Evolutionary conservation across 2,113 vertebrate genomes (phyloP), one percentile per base, ranked within the genome.

Genomic region (Hemicordylus capensis): DNA sequence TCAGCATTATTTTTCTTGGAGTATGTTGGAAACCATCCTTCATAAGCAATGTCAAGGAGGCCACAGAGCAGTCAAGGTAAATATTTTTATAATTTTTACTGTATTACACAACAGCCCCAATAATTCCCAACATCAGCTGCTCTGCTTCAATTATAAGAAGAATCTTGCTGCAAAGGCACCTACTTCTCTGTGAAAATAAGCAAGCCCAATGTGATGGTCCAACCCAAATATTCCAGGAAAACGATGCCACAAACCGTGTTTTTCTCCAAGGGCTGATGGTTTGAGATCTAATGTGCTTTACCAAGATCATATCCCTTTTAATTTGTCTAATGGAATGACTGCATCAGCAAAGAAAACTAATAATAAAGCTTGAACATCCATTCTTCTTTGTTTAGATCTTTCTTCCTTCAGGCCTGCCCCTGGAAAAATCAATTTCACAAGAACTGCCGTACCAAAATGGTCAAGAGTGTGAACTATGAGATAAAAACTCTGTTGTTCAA

Each of bases 261-360:
- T 66, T 78, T 92, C 81, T 90, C 72, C 85, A 93, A 91, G 56
- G 76, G 76, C 15, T 58, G 80, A 89, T 85, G 66, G 10, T 89
- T 88, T 81, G 85, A 88, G 83, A 93, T 92, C 76, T 87, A 91
- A 93, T 88, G 39, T 2, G 26, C 56, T 78, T 89, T 85, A 28
- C 81, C 89, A 83, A 91, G 89, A 80, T 24, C 86, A 48, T 12
- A 24, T 78, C 86, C 64, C 63, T 76, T 93, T 37, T 54, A 86
- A 73, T 80, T 88, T 64, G 22, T 75, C 91, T 87, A 92, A 92
- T 91, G 89, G 82, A 91, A 93, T 61, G 67, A 64, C n/a, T 17
- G 5, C 70, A 64, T 84, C 83, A 85, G 69, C 75, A 94, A 84
- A 88, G 88, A 26, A 22, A n/a, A 67, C 1, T 19, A 3, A 26